Percentiles rank a stretch among this genome's conserved stretches.
phyloP scores from a whole-genome alignment of 1,140 invertebrate genomes.

The Drosophila saltans region DNA sequence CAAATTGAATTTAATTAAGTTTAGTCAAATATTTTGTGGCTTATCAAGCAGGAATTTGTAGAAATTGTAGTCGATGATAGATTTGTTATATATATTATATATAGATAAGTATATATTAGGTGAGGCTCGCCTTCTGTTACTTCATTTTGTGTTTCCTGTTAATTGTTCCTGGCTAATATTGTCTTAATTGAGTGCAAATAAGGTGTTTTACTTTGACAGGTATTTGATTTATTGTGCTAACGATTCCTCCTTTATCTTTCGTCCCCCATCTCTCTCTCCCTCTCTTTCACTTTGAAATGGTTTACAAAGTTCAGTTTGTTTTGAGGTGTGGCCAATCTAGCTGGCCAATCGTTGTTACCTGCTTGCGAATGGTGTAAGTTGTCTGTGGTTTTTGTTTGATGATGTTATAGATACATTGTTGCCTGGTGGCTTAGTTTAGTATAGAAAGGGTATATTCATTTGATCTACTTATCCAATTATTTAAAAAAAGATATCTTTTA shows the following conservation, averaged over 20 bases:
- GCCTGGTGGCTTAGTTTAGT: not conserved
- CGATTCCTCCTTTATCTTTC: constrained; percentile 45
- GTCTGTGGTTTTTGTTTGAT: not conserved
- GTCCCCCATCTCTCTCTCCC: constrained; percentile 19
- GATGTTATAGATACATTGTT: not conserved
- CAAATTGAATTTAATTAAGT: not conserved
- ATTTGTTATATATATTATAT: not conserved
- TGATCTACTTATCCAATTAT: not conserved
- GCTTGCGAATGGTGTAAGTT: not conserved
- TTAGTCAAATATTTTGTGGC: not conserved
- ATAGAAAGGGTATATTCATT: not conserved
- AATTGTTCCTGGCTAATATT: constrained; percentile 57
- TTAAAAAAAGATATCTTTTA: too few species aligned
- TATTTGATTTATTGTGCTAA: constrained; percentile 74
- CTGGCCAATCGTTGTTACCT: not conserved
- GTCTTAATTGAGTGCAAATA: constrained; percentile 72
- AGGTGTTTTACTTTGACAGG: constrained; percentile 41
- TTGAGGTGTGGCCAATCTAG: constrained; percentile 2
- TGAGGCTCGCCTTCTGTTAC: not conserved
- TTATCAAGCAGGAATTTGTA: not conserved
- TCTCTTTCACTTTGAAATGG: not conserved
- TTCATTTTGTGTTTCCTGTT: constrained; percentile 20
- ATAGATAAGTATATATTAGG: not conserved
- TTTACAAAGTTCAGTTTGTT: not conserved
- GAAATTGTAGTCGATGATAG: not conserved